phyloP scores from a whole-genome alignment of 2,797 vertebrate species.

The Myripristis jacobus region DNA sequence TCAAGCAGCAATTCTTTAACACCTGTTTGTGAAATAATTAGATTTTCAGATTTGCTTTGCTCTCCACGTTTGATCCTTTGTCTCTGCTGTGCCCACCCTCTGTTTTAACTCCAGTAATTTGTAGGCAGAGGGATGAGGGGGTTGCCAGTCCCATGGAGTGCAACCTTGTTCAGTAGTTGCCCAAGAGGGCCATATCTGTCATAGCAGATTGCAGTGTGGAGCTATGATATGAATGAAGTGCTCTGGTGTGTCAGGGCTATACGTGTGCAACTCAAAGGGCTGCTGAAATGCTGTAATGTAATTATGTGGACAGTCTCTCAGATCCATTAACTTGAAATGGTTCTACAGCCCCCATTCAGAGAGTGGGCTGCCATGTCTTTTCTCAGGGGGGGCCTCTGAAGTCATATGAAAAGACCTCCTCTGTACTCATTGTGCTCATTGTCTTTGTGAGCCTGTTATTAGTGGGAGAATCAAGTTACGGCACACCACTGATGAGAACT shows the following conservation, averaged over 20 bases:
- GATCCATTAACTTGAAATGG: constrained; percentile 80
- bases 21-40: constrained; percentile 59
- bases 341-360: constrained; percentile 75
- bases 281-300: constrained; percentile 81
- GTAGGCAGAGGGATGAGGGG: constrained; percentile 54
- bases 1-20: constrained; percentile 53
- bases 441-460: constrained; percentile 85
- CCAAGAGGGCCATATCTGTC: constrained; percentile 78
- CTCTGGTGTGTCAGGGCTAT: constrained; percentile 63
- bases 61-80: constrained; percentile 74
- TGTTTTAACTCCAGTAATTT: constrained; percentile 69
- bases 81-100: constrained; percentile 72
- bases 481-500: constrained; percentile 71
- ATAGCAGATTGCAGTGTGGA: constrained; percentile 77
- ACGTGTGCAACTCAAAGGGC: constrained; percentile 71
- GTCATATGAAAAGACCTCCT: constrained; percentile 83
- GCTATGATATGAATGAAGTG: constrained; percentile 78
- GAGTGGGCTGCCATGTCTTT: constrained; percentile 75
- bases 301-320: constrained; percentile 82
- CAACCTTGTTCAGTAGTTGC: constrained; percentile 65
- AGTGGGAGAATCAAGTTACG: constrained; percentile 81
- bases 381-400: constrained; percentile 75
- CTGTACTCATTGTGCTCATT: constrained; percentile 85
- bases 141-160: constrained; percentile 66
- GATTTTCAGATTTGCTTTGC: constrained; percentile 64